Evolutionary conservation across 2,888 invertebrate species (phyloP).

Genomic region (Sialis lutaria): DNA sequence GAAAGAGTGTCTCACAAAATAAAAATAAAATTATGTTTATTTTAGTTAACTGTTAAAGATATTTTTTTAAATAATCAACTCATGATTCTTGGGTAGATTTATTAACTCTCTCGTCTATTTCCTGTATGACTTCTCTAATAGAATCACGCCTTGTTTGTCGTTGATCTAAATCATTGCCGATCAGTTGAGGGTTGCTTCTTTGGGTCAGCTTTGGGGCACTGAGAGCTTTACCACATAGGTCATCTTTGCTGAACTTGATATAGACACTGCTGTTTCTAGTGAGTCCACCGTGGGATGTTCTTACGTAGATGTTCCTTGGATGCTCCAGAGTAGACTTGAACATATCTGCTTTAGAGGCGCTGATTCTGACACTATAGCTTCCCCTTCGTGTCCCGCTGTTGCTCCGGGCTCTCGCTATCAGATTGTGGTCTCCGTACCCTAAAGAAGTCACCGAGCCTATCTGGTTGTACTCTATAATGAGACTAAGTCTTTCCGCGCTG

Average conservation of each 20-base stretch:
- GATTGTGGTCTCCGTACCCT: conserved; percentile 30
- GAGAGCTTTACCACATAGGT: background rate
- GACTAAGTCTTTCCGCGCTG: conserved; percentile 51
- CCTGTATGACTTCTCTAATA: background rate
- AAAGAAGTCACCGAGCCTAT: conserved; percentile 57
- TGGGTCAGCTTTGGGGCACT: background rate
- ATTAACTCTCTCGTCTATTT: background rate
- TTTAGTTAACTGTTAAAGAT: no score
- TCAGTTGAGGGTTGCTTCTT: background rate
- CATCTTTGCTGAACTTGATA: background rate
- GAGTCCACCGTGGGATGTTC: background rate
- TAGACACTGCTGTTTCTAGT: background rate
- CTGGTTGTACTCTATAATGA: conserved; percentile 60
- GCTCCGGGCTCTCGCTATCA: conserved; percentile 18
- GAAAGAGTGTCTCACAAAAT: no score
- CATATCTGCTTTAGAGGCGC: conserved; percentile 43
- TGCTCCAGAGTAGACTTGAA: conserved; percentile 48
- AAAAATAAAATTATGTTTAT: no score
- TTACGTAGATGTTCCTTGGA: conserved; percentile 13
- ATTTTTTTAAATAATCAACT: no score
- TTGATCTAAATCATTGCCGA: background rate
- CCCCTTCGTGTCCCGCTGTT: conserved; percentile 29
- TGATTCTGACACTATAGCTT: conserved; percentile 37
- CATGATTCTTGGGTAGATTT: no score
- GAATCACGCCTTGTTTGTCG: background rate